Evolutionary conservation across 2,888 invertebrate genomes (phyloP).

Genomic region (Clusia tigrina): DNA sequence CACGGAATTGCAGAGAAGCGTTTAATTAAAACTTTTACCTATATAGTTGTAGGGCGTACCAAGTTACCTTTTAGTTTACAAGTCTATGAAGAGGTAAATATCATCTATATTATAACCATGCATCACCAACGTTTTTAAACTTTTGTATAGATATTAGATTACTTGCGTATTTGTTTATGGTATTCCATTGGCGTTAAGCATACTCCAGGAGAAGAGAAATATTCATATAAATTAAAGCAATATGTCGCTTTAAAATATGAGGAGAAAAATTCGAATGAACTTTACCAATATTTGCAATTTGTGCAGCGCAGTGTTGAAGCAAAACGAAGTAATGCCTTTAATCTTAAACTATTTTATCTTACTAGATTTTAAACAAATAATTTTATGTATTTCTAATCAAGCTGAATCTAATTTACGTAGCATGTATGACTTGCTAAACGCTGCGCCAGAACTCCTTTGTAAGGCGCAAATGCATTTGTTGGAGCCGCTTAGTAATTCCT

Average conservation of each 20-base stretch:
- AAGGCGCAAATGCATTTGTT: conserved; percentile 68
- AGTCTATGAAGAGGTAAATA: conserved; percentile 76
- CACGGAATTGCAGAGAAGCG: conserved; percentile 73
- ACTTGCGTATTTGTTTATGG: conserved; percentile 81
- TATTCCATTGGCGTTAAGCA: conserved; percentile 70
- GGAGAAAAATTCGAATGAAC: conserved; percentile 67
- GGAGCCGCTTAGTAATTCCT: conserved; percentile 62
- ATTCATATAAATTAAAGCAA: conserved; percentile 72
- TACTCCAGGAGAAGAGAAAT: conserved; percentile 67
- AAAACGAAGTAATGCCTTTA: conserved; percentile 70
- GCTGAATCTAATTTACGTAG: conserved; percentile 70
- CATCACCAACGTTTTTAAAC: conserved; percentile 20
- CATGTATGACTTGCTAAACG: conserved; percentile 84
- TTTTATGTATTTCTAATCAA: conserved; percentile 27
- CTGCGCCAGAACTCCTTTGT: conserved; percentile 76
- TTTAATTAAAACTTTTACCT: conserved; percentile 68
- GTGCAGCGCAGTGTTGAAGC: conserved; percentile 73
- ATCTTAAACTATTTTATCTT: no score
- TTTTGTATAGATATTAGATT: conserved; percentile 68
- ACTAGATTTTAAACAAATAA: no score
- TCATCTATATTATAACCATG: not conserved
- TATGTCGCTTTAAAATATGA: conserved; percentile 69
- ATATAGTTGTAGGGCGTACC: conserved; percentile 72
- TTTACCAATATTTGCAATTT: conserved; percentile 75
- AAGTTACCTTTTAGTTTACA: conserved; percentile 75